Conservation (phyloP, 2,113 vertebrate genomes). For the Platysteira castanea region DNA sequence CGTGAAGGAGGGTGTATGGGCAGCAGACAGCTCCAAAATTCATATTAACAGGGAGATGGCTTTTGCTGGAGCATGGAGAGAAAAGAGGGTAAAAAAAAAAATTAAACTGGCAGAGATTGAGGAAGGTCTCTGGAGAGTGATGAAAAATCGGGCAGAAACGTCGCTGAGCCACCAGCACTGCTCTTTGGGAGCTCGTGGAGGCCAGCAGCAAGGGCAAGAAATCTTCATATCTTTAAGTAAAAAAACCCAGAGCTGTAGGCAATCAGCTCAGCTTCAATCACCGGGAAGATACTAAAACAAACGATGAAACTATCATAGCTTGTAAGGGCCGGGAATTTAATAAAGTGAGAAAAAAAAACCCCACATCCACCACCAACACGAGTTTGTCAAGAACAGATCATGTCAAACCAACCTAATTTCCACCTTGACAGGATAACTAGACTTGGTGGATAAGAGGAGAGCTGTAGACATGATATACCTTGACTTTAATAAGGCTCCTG, state of each 20-base stretch:
- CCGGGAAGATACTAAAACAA: constrained; percentile 35
- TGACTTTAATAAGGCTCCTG: constrained; percentile 56
- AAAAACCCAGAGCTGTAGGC: constrained; percentile 7
- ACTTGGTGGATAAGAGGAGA: constrained; percentile 32
- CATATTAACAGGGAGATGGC: neutral
- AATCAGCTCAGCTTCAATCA: constrained; percentile 54
- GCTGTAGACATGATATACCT: constrained; percentile 55
- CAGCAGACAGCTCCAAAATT: neutral
- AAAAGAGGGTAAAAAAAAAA: neutral
- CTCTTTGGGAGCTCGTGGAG: neutral
- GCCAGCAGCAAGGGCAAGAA: constrained; percentile 18
- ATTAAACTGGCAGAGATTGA: neutral
- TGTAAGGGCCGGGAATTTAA: constrained; percentile 42
- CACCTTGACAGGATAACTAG: constrained; percentile 58
- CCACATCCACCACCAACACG: constrained; percentile 21
- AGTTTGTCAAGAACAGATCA: constrained; percentile 63
- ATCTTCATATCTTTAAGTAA: constrained; percentile 36
- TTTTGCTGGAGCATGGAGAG: neutral
- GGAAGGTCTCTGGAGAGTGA: neutral
- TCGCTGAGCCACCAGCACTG: neutral
- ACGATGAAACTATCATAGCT: constrained; percentile 41
- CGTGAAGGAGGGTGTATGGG: neutral
- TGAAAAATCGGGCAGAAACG: neutral
- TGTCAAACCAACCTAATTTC: constrained; percentile 67
- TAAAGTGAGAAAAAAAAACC: neutral